Evolutionary conservation across 2,888 invertebrate species (phyloP).

Genomic region (Spodoptera littoralis): DNA sequence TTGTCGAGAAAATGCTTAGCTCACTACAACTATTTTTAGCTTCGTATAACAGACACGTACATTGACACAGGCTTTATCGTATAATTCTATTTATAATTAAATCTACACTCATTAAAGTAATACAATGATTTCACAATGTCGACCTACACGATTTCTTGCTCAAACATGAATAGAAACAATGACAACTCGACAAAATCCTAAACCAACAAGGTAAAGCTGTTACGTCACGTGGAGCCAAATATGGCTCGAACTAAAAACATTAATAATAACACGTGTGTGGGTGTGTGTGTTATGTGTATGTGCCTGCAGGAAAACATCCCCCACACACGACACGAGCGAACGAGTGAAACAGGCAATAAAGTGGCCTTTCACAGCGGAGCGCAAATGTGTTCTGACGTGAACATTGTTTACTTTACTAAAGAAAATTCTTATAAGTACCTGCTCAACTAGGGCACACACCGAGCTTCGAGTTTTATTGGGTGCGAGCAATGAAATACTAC

Average conservation of each 20-base stretch:
- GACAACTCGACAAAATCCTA: conserved; percentile 35
- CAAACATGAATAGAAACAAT: conserved; percentile 35
- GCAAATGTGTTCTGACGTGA: conserved; percentile 10
- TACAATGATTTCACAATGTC: conserved; percentile 24
- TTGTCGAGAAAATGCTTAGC: conserved; percentile 14
- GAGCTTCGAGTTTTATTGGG: conserved; percentile 1
- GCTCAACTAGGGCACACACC: too few relatives aligned
- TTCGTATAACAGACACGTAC: conserved; percentile 29
- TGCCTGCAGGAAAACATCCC: conserved; percentile 16
- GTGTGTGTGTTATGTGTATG: too few relatives aligned
- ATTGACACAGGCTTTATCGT: conserved; percentile 30
- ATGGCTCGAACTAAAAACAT: conserved; percentile 20
- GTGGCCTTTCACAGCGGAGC: conserved; percentile 4
- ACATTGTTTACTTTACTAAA: conserved; percentile 5
- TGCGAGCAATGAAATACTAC: neutral
- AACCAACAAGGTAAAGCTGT: conserved; percentile 37
- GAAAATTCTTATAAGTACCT: conserved; percentile 2
- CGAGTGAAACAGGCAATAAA: conserved; percentile 11
- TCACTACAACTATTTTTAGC: conserved; percentile 24
- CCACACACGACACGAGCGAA: neutral
- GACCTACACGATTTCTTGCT: conserved; percentile 10
- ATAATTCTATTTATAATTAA: conserved; percentile 17
- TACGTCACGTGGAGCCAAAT: conserved; percentile 41
- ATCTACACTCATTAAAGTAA: conserved; percentile 22
- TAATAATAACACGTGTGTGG: conserved; percentile 7